Percentiles rank a stretch among this genome's conserved stretches.
Evolutionary conservation across 2,888 invertebrate genomes (phyloP).

Genomic region (Bruchidius siliquastri): DNA sequence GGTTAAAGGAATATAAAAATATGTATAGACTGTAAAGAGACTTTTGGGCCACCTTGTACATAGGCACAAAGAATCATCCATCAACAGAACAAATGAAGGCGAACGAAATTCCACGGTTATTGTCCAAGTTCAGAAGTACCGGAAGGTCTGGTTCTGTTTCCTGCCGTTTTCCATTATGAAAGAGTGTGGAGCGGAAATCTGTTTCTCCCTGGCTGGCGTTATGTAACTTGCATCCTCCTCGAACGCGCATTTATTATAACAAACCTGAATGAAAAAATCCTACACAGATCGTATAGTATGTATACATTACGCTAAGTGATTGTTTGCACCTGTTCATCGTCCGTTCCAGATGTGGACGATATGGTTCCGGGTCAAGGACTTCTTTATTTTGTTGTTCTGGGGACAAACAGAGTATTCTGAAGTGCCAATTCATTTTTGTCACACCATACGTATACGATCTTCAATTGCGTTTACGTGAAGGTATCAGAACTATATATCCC

Average conservation of each 20-base stretch:
- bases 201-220: neutral
- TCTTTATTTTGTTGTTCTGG: neutral
- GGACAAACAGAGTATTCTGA: too few species aligned
- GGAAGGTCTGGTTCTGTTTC: slow-evolving; percentile 10
- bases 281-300: neutral
- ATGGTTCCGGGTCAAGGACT: neutral
- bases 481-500: too few species aligned
- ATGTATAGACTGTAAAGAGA: too few species aligned
- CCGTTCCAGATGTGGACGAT: neutral
- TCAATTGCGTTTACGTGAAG: too few species aligned
- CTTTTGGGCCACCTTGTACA: neutral
- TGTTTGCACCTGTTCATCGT: neutral
- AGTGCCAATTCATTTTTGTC: too few species aligned
- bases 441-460: too few species aligned
- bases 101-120: neutral
- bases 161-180: slow-evolving; percentile 4
- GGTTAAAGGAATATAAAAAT: too few species aligned
- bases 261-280: neutral
- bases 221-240: neutral
- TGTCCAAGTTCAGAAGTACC: slow-evolving; percentile 4
- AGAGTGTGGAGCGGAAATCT: slow-evolving; percentile 7
- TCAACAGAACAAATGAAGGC: neutral
- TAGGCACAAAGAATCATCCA: neutral
- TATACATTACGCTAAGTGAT: neutral
- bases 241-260: neutral